Evolutionary conservation across 2,888 invertebrate species (phyloP), one percentile per base, ranked within the genome.

Genomic region (Ctena decussata): DNA sequence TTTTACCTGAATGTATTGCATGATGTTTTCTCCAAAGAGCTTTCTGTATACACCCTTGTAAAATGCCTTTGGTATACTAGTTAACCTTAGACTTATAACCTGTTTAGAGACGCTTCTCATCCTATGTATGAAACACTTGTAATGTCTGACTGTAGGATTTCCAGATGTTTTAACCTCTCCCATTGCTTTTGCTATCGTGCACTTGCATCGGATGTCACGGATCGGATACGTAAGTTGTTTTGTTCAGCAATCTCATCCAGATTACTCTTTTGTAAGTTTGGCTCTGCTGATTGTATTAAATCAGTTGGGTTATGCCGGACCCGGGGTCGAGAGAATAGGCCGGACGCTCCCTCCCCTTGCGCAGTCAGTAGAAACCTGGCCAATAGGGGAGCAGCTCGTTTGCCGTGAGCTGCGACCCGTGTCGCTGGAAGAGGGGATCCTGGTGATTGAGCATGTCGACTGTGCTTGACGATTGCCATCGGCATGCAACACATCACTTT

Each of bases 121-220:
- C 37, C 71, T 79, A 35, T 79, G 79, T 32, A 79, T 41, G 53
- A 71, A 72, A 57, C 79, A 79, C 46, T 53, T 79, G 27, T 53
- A 79, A 32, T 79, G 79, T 49, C 32, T 30, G 24, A 78, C 39
- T 18, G 49, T 11, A 46, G n/a, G 18, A n/a, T 30, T 71, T 35
- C 30, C 44, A 46, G 30, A 21, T 21, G 32, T 35, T 37, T 24
- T 46, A 37, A n/a, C 49, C n/a, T 71, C 70, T 18, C 73, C 24
- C 27, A 73, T 15, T 11, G 44, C 73, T 78, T 78, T 78, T 0
- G 46, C 24, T 12, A 71, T 78, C 71, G 78, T 0, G 71, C 35
- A 37, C 70, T 69, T 12, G 78, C 78, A 71, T 78, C 78, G 32
- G 60, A 46, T 30, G 71, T 71, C 5, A 78, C 53, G 21, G 78